phyloP scores from a whole-genome alignment of 2,113 vertebrate genomes.

The Myocastor coypus region DNA sequence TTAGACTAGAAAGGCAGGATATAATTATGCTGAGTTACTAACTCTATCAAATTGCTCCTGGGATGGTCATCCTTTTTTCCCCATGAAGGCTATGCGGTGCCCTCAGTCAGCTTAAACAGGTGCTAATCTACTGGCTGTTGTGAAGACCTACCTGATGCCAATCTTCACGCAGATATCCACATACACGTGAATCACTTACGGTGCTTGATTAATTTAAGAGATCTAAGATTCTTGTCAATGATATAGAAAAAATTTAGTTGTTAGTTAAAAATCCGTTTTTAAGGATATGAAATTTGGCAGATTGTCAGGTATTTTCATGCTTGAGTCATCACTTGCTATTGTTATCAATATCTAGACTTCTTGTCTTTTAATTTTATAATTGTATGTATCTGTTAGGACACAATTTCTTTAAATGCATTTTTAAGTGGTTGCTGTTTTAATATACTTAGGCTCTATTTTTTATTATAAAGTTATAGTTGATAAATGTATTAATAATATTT shows the following conservation, averaged over 20 bases:
- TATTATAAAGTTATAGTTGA: background rate
- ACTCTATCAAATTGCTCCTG: background rate
- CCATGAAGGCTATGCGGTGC: background rate
- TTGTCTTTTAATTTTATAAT: background rate
- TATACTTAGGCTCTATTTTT: background rate
- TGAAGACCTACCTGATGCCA: background rate
- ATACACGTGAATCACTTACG: background rate
- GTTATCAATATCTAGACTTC: background rate
- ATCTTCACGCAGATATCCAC: background rate
- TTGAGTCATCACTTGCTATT: background rate
- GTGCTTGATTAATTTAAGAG: background rate
- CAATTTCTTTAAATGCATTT: background rate
- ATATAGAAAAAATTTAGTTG: background rate
- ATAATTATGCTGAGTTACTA: background rate
- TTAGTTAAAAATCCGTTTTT: background rate
- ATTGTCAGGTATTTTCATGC: background rate
- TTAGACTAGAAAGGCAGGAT: background rate
- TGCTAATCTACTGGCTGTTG: background rate
- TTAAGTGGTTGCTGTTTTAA: background rate
- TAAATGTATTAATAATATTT: background rate
- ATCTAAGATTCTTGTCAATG: background rate
- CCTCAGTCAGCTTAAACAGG: background rate
- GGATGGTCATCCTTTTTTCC: background rate
- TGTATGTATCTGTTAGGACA: background rate
- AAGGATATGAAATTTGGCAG: background rate